phyloP scores from a whole-genome alignment of 2,888 invertebrate species.

The Adela reaumurella region DNA sequence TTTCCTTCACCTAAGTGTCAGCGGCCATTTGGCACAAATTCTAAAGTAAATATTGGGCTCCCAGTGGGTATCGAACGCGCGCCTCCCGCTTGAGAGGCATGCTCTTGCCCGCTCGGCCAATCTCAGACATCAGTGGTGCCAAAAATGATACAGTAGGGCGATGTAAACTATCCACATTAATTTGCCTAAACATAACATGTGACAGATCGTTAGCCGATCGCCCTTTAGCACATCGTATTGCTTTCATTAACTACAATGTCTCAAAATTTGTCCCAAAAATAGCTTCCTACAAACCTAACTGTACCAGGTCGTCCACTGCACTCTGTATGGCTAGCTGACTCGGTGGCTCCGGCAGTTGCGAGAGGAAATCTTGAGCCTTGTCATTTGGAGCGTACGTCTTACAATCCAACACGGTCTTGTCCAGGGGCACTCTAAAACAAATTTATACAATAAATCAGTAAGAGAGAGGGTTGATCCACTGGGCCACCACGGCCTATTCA shows the following conservation, averaged over 20 bases:
- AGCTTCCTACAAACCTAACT: conserved; percentile 37
- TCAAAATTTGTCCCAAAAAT: background rate
- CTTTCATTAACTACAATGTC: too few species aligned
- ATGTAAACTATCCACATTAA: background rate
- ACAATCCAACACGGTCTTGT: conserved; percentile 56
- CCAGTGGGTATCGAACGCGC: too few species aligned
- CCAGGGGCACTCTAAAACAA: conserved; percentile 44
- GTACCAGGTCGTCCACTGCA: conserved; percentile 60
- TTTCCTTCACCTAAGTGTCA: too few species aligned
- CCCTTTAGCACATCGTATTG: background rate
- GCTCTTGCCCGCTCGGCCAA: too few species aligned
- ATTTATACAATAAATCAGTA: too few species aligned
- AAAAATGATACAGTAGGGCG: too few species aligned
- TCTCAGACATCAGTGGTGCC: too few species aligned
- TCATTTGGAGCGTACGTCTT: conserved; percentile 60
- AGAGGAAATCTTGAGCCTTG: conserved; percentile 55
- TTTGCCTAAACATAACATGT: background rate
- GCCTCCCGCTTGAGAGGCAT: too few species aligned
- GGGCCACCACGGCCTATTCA: too few species aligned
- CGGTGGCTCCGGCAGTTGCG: conserved; percentile 62
- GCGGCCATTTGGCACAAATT: too few species aligned
- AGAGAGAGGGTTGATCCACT: too few species aligned
- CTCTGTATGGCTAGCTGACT: conserved; percentile 35
- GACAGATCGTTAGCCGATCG: background rate
- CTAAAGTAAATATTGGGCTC: too few species aligned